phyloP scores from a whole-genome alignment of 2,888 invertebrate genomes.

The Elmis aenea region DNA sequence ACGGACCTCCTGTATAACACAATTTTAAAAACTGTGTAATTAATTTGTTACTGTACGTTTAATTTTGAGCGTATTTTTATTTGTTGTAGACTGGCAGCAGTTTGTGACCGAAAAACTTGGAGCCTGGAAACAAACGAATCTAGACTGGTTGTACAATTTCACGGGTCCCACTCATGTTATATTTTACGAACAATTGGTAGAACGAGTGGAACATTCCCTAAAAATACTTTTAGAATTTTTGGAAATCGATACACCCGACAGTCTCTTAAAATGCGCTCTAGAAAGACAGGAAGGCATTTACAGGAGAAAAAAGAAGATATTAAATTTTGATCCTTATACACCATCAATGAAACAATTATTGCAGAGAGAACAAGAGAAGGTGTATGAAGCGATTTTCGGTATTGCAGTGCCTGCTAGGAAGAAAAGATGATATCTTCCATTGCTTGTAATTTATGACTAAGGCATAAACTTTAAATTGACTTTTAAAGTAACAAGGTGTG shows the following conservation, averaged over 20 bases:
- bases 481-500: too few relatives aligned
- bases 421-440: slow-evolving; percentile 15
- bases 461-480: too few relatives aligned
- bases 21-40: neutral
- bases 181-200: slow-evolving; percentile 55
- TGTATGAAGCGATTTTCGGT: slow-evolving; percentile 49
- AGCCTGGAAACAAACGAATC: slow-evolving; percentile 65
- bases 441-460: slow-evolving; percentile 1
- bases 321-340: slow-evolving; percentile 68
- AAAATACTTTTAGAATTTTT: slow-evolving; percentile 49
- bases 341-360: slow-evolving; percentile 56
- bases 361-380: slow-evolving; percentile 48
- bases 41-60: neutral
- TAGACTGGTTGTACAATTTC: slow-evolving; percentile 66
- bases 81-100: slow-evolving; percentile 61
- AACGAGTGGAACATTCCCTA: slow-evolving; percentile 55
- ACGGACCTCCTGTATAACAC: too few relatives aligned
- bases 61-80: slow-evolving; percentile 2
- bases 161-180: slow-evolving; percentile 64
- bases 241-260: slow-evolving; percentile 26
- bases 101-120: slow-evolving; percentile 63
- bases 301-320: slow-evolving; percentile 59
- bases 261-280: slow-evolving; percentile 39
- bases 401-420: slow-evolving; percentile 35
- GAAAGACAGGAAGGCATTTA: slow-evolving; percentile 59